A percentile compares a stretch with the other conserved stretches of the same genome.
These are phyloP conservation scores for Bombylius major DNA, from an alignment of 2,888 invertebrate species.

Conservation along the genomic window DNA sequence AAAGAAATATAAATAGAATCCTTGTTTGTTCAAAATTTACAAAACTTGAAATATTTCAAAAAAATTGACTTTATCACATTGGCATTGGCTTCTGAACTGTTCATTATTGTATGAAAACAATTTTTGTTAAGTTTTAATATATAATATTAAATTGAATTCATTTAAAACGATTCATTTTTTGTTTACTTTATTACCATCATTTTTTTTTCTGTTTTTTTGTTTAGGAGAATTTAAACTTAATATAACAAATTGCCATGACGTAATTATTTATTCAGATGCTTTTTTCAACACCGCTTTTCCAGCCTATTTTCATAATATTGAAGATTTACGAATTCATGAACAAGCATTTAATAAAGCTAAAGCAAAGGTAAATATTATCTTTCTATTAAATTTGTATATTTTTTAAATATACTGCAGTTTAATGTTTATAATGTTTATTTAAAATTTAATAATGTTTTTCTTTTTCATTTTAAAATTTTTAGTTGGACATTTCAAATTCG, in stretches of 20 bases:
- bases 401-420: background rate
- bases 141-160: too few species aligned
- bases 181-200: background rate
- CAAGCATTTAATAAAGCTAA: constrained; percentile 28
- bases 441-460: background rate
- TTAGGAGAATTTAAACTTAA: constrained; percentile 28
- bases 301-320: constrained; percentile 24
- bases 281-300: constrained; percentile 28
- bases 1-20: too few species aligned
- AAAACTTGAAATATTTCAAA: too few species aligned
- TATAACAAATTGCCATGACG: constrained; percentile 23
- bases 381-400: background rate
- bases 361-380: constrained; percentile 23
- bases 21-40: too few species aligned
- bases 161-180: too few species aligned
- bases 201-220: background rate
- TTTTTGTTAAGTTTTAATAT: too few species aligned
- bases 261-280: constrained; percentile 25
- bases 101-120: too few species aligned
- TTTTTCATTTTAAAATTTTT: background rate
- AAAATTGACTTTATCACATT: too few species aligned
- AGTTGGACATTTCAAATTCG: constrained; percentile 28
- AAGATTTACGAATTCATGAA: constrained; percentile 24
- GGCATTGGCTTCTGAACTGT: too few species aligned
- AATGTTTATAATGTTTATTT: constrained; percentile 1